Evolutionary conservation across 2,888 invertebrate genomes (phyloP), one percentile per base, ranked within the genome.

Genomic region (Spatulosminthurus flaviceps): DNA sequence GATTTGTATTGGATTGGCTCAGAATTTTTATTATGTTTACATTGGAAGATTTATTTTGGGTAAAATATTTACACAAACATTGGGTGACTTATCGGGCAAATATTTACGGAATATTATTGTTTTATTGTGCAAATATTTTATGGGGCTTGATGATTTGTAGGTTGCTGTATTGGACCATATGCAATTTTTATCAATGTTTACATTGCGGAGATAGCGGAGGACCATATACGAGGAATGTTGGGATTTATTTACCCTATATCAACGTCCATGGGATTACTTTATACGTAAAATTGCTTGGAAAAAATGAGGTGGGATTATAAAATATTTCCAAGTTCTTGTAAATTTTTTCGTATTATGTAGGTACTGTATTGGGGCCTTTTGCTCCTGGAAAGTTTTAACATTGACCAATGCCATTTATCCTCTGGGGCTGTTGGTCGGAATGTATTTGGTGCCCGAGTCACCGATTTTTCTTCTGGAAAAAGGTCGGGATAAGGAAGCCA

Each of bases 111-210:
- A 9, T 9, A 41, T 41, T 41, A 9, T 13, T 9, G 13, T 41
- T 41, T 9, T 41, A 13, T 41, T n/a, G n/a, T n/a, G n/a, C n/a
- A n/a, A n/a, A n/a, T n/a, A 9, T 34, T 34, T 34, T 7, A 34
- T 9, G 34, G 34, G 9, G 9, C 9, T 34, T 34, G 34, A n/a
- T 21, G 9, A 13, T n/a, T 71, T 78, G 1, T 26, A 1, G 95
- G 95, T 28, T 87, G 93, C 61, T 92, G 93, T 22, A 92, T 92
- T 29, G 95, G 95, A 26, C 93, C 94, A 0, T 93, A 93, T 86
- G 94, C 94, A 85, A 92, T 95, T 22, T 92, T 93, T 0, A 93
- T 93, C 0, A 96, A 96, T 0, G 91, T 95, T 82, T 95, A 95
- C 87, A 93, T 92, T 5, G 93, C 92, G 64, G 97, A 97, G 89